Evolutionary conservation across 2,113 vertebrate species (phyloP).

Genomic region (Hoplias malabaricus): DNA sequence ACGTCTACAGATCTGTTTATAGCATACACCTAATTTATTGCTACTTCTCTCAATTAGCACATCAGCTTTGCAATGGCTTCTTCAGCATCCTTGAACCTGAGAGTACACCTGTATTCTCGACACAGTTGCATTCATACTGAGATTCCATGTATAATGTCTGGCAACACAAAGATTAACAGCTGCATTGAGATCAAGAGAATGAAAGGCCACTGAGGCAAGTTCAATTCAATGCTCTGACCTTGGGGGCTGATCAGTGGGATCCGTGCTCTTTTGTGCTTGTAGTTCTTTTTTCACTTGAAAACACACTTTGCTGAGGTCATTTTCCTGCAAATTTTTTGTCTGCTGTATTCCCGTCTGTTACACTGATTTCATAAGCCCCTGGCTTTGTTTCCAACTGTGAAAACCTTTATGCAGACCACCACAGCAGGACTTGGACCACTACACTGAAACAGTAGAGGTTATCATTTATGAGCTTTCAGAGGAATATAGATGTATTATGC

Average conservation of each 20-base stretch:
- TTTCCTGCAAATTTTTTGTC: neutral
- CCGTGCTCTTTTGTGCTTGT: neutral
- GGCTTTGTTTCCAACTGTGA: too few relatives aligned
- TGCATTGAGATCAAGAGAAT: neutral
- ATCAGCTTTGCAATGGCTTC: neutral
- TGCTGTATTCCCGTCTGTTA: neutral
- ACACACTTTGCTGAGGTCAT: neutral
- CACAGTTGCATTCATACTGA: neutral
- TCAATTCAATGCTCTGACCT: neutral
- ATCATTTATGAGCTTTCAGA: too few relatives aligned
- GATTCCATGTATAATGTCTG: neutral
- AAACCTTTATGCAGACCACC: too few relatives aligned
- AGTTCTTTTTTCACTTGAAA: neutral
- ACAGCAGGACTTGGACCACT: too few relatives aligned
- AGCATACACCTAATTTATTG: neutral
- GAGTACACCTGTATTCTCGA: neutral
- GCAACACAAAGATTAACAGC: neutral
- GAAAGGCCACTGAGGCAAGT: neutral
- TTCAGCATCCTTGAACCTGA: neutral
- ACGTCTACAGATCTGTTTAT: neutral
- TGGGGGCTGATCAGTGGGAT: neutral
- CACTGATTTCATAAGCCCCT: too few relatives aligned
- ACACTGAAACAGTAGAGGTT: too few relatives aligned
- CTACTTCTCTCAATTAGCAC: neutral
- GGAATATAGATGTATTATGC: too few relatives aligned